These are phyloP conservation scores for Willowsia nigromaculata DNA, from an alignment of 2,888 invertebrate genomes.

Conservation along the genomic window DNA sequence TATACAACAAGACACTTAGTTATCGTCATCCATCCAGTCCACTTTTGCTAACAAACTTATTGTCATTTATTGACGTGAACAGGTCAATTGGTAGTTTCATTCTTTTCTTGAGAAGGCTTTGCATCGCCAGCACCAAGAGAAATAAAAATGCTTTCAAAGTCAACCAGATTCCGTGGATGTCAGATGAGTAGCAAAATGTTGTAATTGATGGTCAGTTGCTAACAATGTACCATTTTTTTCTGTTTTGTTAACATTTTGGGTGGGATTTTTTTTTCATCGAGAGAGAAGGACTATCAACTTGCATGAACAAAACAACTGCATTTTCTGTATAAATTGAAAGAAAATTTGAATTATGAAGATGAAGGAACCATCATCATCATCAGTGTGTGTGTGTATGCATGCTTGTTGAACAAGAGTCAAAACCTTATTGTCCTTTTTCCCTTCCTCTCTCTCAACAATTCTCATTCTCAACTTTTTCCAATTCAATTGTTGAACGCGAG, in stretches of 20 bases:
- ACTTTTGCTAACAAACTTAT: conserved; percentile 27
- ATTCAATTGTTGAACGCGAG: conserved; percentile 27
- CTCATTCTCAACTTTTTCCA: neutral
- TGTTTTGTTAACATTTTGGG: conserved; percentile 52
- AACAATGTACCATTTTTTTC: conserved; percentile 41
- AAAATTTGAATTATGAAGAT: neutral
- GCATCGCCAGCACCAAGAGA: neutral
- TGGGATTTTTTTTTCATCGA: conserved; percentile 40
- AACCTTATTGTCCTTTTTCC: conserved; percentile 53
- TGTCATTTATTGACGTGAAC: conserved; percentile 25
- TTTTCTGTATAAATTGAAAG: neutral
- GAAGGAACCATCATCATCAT: neutral
- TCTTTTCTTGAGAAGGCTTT: neutral
- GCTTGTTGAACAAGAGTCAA: conserved; percentile 31
- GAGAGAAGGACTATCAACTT: conserved; percentile 24
- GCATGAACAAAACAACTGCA: conserved; percentile 37
- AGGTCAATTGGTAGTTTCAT: conserved; percentile 50
- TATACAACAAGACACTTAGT: neutral
- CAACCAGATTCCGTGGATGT: neutral
- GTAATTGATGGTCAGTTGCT: conserved; percentile 64
- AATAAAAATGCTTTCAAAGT: neutral
- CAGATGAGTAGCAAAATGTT: neutral
- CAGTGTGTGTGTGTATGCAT: neutral
- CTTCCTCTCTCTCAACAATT: neutral
- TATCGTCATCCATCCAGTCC: neutral